Percentiles rank a stretch among this genome's conserved stretches.
Evolutionary conservation across 2,888 invertebrate species (phyloP).

Genomic region (Aelia acuminata): DNA sequence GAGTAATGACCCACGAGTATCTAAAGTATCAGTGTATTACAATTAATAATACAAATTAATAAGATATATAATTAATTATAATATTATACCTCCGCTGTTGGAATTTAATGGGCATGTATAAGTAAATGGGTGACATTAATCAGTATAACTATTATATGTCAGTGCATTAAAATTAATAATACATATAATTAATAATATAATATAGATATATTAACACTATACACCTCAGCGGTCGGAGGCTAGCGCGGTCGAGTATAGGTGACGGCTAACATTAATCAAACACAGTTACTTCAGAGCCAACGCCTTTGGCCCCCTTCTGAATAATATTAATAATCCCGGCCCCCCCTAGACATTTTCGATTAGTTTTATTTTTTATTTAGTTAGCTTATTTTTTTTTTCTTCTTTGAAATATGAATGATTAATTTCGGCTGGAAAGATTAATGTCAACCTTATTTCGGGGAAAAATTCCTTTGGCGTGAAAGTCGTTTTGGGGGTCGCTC

Average conservation of each 20-base stretch:
- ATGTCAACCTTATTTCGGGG: background rate
- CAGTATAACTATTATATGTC: background rate
- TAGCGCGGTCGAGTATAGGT: background rate
- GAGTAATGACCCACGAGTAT: too few species aligned
- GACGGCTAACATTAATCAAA: background rate
- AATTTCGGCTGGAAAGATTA: constrained; percentile 20
- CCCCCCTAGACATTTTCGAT: background rate
- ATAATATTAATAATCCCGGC: constrained; percentile 8
- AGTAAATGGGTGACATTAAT: too few species aligned
- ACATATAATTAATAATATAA: background rate
- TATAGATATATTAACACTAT: background rate
- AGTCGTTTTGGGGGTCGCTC: background rate
- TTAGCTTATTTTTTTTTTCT: background rate
- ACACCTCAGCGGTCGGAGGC: background rate
- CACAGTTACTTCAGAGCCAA: background rate
- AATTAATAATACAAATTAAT: too few species aligned
- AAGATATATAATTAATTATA: too few species aligned
- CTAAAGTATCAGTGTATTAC: too few species aligned
- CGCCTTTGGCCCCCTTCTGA: background rate
- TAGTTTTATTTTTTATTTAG: constrained; percentile 7
- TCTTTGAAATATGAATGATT: background rate
- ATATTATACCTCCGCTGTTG: too few species aligned
- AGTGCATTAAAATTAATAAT: background rate
- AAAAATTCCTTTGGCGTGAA: background rate
- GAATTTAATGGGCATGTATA: too few species aligned